Base-by-base conservation (phyloP, 2,113 vertebrate genomes). In the Cavia aperea region DNA sequence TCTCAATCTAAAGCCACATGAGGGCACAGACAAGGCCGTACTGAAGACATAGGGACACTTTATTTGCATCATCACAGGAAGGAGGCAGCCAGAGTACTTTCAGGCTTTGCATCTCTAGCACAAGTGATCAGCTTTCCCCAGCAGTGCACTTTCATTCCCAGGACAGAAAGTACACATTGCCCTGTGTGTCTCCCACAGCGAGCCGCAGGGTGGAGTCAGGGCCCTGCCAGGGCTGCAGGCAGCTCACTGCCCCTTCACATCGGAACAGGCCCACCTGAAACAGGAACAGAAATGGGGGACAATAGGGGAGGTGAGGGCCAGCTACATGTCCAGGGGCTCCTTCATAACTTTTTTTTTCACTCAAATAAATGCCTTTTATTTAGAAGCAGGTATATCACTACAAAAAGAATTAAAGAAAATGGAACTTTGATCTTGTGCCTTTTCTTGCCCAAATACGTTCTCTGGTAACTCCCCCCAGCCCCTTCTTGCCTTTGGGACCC, bases 191-290 rank as follows among this genome's bases (percentile, higher is more conserved):
- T 39, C 39, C 39, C 39, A 39, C 39, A 0, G 92, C 92, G 0
- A 97, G 92, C 43, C 83, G 33, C 62, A 96, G 63, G 4, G 77
- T 12, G 7, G 94, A 95, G 63, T 77, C 49, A 51, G 49, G 49
- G 49, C 49, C 23, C 36, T 84, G 70, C 39, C 79, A 89, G 13
- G 96, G 96, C 24, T 97, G 94, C 65, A 98, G 86, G 56, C 95
- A 96, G 68, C 95, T 97, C 86, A 97, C 95, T 6, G 97, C 95
- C 18, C 95, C 97, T 54, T 94, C 91, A 5, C 97, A 98, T 51
- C 29, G 96, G 93, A 97, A 97, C 79, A 97, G 94, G 73, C 97
- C 97, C 89, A 96, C 68, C 97, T 54, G 54, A 54, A 54, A 54
- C 54, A 54, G 54, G 54, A 54, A 54, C 54, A 54, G 13, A 54